Evolutionary conservation across 2,113 vertebrate species (phyloP).

Genomic region (Trichechus manatus): DNA sequence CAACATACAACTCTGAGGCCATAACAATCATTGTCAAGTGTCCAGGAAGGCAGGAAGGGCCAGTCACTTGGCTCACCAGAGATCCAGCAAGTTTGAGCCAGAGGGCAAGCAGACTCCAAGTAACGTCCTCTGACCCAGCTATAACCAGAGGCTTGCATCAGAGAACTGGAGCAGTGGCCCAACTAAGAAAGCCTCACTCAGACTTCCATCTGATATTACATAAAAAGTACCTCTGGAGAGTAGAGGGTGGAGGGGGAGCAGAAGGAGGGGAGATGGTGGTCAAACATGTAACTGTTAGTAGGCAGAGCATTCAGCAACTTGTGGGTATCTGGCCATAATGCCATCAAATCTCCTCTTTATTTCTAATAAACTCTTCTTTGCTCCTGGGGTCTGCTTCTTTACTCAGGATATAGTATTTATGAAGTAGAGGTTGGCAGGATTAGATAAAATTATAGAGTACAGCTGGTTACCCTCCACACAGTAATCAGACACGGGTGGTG

Average conservation of each 20-base stretch:
- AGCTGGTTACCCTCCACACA: not conserved
- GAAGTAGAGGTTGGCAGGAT: not conserved
- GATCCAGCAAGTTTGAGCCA: not conserved
- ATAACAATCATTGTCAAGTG: not conserved
- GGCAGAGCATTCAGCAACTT: not conserved
- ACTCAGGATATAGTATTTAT: not conserved
- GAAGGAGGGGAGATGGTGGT: not conserved
- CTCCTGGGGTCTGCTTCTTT: not conserved
- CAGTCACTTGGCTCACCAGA: not conserved
- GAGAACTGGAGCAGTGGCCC: not conserved
- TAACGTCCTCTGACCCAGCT: not conserved
- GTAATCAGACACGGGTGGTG: not conserved
- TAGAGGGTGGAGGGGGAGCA: not conserved
- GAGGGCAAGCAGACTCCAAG: not conserved
- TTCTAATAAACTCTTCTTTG: conserved; percentile 24
- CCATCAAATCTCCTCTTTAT: not conserved
- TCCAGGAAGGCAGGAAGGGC: not conserved
- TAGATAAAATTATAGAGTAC: conserved; percentile 16
- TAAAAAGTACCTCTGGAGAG: not conserved
- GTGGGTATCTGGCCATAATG: not conserved
- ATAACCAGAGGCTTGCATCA: not conserved
- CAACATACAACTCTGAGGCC: not conserved
- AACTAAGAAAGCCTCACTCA: not conserved
- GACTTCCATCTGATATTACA: not conserved
- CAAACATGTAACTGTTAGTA: not conserved